Base-by-base conservation (phyloP, 2,797 vertebrate genomes). In the Champsocephalus gunnari region DNA sequence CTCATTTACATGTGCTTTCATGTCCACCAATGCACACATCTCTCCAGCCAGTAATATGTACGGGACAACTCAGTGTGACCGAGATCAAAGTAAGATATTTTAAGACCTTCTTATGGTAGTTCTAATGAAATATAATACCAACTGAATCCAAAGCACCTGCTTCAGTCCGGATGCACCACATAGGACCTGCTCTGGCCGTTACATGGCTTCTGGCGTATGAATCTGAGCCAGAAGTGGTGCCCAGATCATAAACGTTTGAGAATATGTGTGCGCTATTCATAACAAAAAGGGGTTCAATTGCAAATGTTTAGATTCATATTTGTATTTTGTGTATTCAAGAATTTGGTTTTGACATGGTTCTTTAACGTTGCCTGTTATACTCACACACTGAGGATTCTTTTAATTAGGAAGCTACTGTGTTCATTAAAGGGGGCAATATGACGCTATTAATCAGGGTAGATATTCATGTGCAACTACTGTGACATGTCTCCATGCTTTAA, bases 1-100 rank as follows among this genome's bases (percentile, higher is more conserved):
- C 61, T 75, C n/a, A 66, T 60, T 69, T 41, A 62, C 50, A 74
- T 56, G 34, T 32, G 58, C 28, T 77, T 79, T 49, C 69, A 71
- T 55, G 67, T 73, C 56, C 28, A 41, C 45, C 43, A 59, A 10
- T 54, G 21, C 21, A 32, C 47, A 66, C 79, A 60, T 21, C 9
- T 64, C 21, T 55, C n/a, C 4, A 41, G 49, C 3, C 63, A 3
- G 14, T 14, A 67, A 81, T 69, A 71, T 48, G 65, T 11, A 58
- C 44, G 56, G 21, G 24, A 43, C 44, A 38, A 58, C 59, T 53
- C 54, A 68, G 55, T 48, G 56, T 63, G 60, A 45, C 41, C 12
- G 9, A 66, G 62, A 69, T 81, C 77, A 86, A 81, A 81, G 62
- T n/a, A 14, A 49, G 67, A 76, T 58, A 76, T 72, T 80, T 76